Evolutionary conservation across 2,888 invertebrate genomes (phyloP).

Genomic region (Platynereis dumerilii): DNA sequence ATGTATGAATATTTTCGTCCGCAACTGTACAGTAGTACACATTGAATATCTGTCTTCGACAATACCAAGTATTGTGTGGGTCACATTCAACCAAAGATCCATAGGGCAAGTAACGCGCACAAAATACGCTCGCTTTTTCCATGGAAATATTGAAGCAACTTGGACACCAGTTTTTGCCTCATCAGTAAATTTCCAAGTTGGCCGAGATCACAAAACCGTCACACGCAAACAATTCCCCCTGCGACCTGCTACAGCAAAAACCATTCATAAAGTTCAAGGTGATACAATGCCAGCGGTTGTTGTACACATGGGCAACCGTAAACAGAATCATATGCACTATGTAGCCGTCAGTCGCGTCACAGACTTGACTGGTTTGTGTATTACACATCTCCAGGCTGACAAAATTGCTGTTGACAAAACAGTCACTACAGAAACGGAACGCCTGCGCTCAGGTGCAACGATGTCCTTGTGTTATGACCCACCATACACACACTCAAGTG

Average conservation of each 20-base stretch:
- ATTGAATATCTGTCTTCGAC: too few species aligned
- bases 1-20: too few species aligned
- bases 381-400: not conserved
- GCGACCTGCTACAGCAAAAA: conserved; percentile 12
- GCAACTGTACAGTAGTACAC: too few species aligned
- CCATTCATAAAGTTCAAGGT: conserved; percentile 9
- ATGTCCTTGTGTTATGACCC: too few species aligned
- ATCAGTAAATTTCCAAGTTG: not conserved
- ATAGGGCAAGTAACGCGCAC: not conserved
- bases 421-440: conserved; percentile 1
- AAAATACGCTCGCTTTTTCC: not conserved
- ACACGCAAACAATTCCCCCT: conserved; percentile 6
- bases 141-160: not conserved
- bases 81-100: not conserved
- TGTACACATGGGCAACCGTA: not conserved
- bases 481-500: too few species aligned
- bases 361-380: not conserved
- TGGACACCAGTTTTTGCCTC: not conserved
- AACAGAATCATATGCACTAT: not conserved
- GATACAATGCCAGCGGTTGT: conserved; percentile 9
- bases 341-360: conserved; percentile 4
- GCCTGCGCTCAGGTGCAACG: not conserved
- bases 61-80: not conserved
- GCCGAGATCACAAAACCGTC: not conserved
- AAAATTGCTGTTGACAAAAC: not conserved